A percentile compares a stretch with the other conserved stretches of the same genome.
phyloP scores from a whole-genome alignment of 2,113 vertebrate genomes.

The Octodon degus region DNA sequence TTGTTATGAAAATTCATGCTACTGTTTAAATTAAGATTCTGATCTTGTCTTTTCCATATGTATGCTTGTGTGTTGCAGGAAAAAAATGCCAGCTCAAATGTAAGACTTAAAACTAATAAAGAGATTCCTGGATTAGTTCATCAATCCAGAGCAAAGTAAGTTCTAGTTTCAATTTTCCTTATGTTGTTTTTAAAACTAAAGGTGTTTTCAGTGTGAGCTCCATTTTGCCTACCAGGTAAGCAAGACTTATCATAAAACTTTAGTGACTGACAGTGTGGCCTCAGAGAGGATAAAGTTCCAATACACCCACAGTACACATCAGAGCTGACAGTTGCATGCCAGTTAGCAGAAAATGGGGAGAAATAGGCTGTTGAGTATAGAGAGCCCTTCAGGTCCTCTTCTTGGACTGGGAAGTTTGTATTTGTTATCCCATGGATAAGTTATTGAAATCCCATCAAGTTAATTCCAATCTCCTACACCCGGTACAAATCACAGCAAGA shows the following conservation, averaged over 20 bases:
- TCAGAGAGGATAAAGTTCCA: background rate
- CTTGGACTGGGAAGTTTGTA: no score
- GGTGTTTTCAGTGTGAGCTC: background rate
- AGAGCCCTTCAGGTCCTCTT: no score
- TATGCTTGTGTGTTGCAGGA: slow-evolving; percentile 88
- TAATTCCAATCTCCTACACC: no score
- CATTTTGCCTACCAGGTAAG: background rate
- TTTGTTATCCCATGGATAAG: no score
- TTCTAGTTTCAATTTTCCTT: slow-evolving; percentile 18
- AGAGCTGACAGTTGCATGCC: background rate
- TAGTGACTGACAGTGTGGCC: background rate
- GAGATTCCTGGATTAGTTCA: slow-evolving; percentile 90
- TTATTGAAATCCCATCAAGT: no score
- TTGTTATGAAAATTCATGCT: slow-evolving; percentile 39
- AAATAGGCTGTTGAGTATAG: background rate
- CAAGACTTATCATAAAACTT: background rate
- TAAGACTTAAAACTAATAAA: slow-evolving; percentile 88
- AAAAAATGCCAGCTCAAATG: slow-evolving; percentile 90
- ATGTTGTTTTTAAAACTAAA: slow-evolving; percentile 16
- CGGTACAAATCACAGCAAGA: no score
- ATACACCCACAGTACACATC: background rate
- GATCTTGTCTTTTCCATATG: slow-evolving; percentile 24
- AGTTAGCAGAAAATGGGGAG: background rate
- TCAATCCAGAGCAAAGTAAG: slow-evolving; percentile 91
- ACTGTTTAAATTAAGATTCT: slow-evolving; percentile 11